Evolutionary conservation across 2,113 vertebrate genomes (phyloP).

Genomic region (Cepphus grylle): DNA sequence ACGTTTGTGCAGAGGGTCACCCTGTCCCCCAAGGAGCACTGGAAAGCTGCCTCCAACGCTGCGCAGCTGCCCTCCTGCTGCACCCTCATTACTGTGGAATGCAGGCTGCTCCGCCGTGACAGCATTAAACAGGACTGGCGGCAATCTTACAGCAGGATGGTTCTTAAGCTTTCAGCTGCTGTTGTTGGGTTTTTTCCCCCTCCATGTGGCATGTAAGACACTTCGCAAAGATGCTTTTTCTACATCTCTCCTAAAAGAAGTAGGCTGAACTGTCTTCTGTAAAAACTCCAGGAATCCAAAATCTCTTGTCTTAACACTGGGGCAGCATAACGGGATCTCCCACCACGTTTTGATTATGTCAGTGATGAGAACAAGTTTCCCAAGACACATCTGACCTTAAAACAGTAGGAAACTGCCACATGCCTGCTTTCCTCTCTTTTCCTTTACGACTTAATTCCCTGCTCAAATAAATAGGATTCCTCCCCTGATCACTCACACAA

Average conservation of each 20-base stretch:
- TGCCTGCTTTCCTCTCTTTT: not conserved
- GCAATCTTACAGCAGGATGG: not conserved
- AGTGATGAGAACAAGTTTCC: not conserved
- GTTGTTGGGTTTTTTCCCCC: not conserved
- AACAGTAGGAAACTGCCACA: not conserved
- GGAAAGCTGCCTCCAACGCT: not conserved
- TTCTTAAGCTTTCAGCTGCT: not conserved
- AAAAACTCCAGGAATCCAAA: not conserved
- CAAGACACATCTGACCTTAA: not conserved
- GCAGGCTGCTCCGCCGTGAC: accelerated
- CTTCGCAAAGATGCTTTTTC: not conserved
- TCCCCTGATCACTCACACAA: not conserved
- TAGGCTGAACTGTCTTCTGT: not conserved
- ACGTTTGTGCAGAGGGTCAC: accelerated
- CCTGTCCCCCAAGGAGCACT: not conserved
- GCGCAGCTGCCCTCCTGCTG: not conserved
- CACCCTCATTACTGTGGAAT: not conserved
- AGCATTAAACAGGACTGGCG: not conserved
- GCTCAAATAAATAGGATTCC: not conserved
- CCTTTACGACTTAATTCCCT: not conserved
- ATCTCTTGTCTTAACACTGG: not conserved
- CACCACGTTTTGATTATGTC: not conserved
- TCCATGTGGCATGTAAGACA: not conserved
- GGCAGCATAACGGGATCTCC: not conserved
- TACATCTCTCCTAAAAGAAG: not conserved